phyloP scores from a whole-genome alignment of 2,797 vertebrate species.

The Limosa lapponica region DNA sequence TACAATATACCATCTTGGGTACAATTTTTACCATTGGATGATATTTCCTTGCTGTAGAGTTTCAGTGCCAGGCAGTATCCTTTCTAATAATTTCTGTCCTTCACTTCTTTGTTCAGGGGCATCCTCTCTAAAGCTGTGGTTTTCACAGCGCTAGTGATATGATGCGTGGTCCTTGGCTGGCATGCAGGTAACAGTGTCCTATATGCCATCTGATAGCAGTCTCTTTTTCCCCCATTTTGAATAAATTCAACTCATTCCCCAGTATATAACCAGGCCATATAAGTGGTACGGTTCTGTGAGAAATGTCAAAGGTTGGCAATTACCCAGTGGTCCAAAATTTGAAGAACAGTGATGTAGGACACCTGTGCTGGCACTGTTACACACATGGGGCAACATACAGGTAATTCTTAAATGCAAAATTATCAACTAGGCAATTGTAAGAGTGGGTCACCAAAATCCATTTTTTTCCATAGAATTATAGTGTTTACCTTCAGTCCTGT shows the following conservation, averaged over 20 bases:
- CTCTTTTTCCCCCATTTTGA: not conserved
- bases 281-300: not conserved
- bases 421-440: not conserved
- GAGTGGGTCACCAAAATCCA: not conserved
- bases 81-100: not conserved
- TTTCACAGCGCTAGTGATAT: not conserved
- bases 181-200: not conserved
- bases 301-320: not conserved
- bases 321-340: not conserved
- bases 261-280: not conserved
- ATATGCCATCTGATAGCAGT: not conserved
- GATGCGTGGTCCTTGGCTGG: not conserved
- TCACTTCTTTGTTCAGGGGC: not conserved
- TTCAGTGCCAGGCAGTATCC: not conserved
- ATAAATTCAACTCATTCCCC: not conserved
- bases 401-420: not conserved
- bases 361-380: not conserved
- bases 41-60: not conserved
- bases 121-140: not conserved
- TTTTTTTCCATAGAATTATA: not conserved
- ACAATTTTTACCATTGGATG: not conserved
- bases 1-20: not conserved
- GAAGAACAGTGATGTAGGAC: not conserved
- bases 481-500: slow-evolving; percentile 82
- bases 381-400: not conserved